phyloP scores from a whole-genome alignment of 1,140 invertebrate species.

The Myzus persicae region DNA sequence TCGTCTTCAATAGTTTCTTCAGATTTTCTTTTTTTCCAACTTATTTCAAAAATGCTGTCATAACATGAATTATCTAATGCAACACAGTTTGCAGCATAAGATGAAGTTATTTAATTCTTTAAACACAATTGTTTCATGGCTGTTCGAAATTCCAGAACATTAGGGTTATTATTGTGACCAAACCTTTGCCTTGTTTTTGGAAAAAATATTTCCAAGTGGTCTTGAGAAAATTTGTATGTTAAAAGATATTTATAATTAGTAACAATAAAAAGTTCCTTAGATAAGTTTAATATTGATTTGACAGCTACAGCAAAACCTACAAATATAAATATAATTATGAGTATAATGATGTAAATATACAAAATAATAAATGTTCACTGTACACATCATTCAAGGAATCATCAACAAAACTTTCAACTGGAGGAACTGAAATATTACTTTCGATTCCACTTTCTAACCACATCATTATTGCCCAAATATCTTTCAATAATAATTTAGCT shows the following conservation, averaged over 20 bases:
- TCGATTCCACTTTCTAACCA: no score
- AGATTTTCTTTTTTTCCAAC: conserved; percentile 18
- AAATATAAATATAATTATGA: not conserved
- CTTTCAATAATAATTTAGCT: no score
- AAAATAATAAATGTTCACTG: not conserved
- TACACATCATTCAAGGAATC: no score
- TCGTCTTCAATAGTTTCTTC: not conserved
- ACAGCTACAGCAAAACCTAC: not conserved
- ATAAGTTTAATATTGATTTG: not conserved
- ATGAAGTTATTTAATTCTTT: not conserved
- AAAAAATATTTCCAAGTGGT: not conserved
- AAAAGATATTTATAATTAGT: conserved; percentile 8
- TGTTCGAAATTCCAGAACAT: not conserved
- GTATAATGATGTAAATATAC: not conserved
- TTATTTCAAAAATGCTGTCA: conserved; percentile 26
- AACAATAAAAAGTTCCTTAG: not conserved
- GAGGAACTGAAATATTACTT: no score
- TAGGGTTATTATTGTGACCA: not conserved
- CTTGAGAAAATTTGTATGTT: not conserved
- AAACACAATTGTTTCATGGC: not conserved
- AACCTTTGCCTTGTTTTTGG: not conserved
- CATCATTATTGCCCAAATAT: no score
- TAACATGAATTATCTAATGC: not conserved
- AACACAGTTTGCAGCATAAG: not conserved
- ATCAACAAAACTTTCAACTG: no score